A percentile compares a stretch with the other conserved stretches of the same genome.
Evolutionary conservation across 2,888 invertebrate species (phyloP).

Genomic region (Lottia gigantea): DNA sequence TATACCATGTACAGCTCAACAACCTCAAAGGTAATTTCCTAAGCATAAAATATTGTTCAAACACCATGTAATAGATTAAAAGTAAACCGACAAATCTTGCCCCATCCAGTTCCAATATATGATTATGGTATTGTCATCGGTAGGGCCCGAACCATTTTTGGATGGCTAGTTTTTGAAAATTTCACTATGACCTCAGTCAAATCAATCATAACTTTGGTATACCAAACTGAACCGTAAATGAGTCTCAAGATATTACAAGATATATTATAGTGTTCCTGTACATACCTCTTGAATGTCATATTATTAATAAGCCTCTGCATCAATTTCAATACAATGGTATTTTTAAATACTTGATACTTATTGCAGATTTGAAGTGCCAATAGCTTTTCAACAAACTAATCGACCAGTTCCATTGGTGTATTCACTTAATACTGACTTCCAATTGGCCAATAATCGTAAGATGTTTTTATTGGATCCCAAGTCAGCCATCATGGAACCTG

Average conservation of each 20-base stretch:
- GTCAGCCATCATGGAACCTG: slow-evolving; percentile 36
- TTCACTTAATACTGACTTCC: slow-evolving; percentile 68
- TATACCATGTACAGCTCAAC: slow-evolving; percentile 60
- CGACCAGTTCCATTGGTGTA: slow-evolving; percentile 68
- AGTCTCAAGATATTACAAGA: too few relatives aligned
- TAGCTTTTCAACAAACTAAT: slow-evolving; percentile 68
- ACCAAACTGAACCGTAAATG: neutral
- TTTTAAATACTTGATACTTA: neutral
- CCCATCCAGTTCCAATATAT: too few relatives aligned
- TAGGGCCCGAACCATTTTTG: too few relatives aligned
- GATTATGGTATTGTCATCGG: too few relatives aligned
- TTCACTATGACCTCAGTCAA: neutral
- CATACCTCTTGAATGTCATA: too few relatives aligned
- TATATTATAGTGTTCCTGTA: neutral
- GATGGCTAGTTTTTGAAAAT: too few relatives aligned
- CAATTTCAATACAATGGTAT: too few relatives aligned
- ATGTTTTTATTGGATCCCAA: slow-evolving; percentile 61
- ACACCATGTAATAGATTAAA: too few relatives aligned
- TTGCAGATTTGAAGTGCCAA: slow-evolving; percentile 62
- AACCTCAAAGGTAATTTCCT: slow-evolving; percentile 53
- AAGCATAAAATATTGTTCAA: too few relatives aligned
- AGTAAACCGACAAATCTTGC: too few relatives aligned
- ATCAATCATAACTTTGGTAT: neutral
- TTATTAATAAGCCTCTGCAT: too few relatives aligned
- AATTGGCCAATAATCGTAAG: slow-evolving; percentile 64